Evolutionary conservation across 2,888 invertebrate species (phyloP).

Genomic region (Cantharis nigra): DNA sequence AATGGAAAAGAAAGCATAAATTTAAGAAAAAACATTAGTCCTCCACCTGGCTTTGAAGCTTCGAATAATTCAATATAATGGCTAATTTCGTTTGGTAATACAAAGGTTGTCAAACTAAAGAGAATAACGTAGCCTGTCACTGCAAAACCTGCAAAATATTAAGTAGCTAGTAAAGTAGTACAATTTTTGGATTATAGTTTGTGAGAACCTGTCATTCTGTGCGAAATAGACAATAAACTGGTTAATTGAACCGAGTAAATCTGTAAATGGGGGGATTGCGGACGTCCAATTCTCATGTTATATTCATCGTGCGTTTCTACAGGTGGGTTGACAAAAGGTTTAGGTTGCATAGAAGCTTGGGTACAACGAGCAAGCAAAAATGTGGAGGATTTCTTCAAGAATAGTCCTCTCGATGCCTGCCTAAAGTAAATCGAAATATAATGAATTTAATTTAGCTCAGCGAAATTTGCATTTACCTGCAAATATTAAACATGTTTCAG

Average conservation of each 20-base stretch:
- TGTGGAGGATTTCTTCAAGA: background rate
- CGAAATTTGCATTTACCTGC: background rate
- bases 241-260: constrained; percentile 84
- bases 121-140: constrained; percentile 62
- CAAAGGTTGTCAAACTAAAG: constrained; percentile 65
- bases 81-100: constrained; percentile 64
- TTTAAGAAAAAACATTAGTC: constrained; percentile 57
- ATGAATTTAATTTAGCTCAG: background rate
- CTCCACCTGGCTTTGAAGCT: background rate
- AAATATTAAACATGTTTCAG: background rate
- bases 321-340: background rate
- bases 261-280: constrained; percentile 85
- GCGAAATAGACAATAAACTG: constrained; percentile 79
- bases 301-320: constrained; percentile 62
- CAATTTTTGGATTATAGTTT: background rate
- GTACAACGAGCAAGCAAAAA: background rate
- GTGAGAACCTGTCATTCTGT: constrained; percentile 72
- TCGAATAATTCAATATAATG: constrained; percentile 64
- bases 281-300: constrained; percentile 75
- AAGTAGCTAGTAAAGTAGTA: background rate
- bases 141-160: constrained; percentile 59
- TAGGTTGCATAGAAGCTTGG: background rate
- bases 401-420: background rate
- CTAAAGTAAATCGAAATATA: background rate
- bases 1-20: constrained; percentile 78